A percentile compares a stretch with the other conserved stretches of the same genome.
phyloP scores from a whole-genome alignment of 2,888 invertebrate species.

The Sphaerophoria taeniata region DNA sequence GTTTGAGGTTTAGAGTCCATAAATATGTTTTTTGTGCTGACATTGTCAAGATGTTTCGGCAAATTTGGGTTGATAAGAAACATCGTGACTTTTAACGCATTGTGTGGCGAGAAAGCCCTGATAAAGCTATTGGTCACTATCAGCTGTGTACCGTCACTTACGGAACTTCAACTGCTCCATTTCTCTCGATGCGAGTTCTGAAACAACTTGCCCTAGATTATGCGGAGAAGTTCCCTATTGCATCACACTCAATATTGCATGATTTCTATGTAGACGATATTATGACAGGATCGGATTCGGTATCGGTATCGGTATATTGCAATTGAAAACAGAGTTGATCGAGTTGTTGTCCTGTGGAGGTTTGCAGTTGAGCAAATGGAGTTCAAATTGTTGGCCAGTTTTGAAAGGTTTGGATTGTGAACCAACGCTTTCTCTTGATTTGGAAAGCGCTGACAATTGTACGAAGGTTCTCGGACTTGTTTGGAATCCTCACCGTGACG shows the following conservation, averaged over 20 bases:
- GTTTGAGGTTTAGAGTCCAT: too few species aligned
- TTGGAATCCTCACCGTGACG: slow-evolving; percentile 12
- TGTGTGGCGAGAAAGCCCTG: slow-evolving; percentile 68
- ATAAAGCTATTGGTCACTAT: background rate
- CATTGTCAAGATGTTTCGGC: slow-evolving; percentile 4
- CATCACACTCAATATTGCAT: slow-evolving; percentile 7
- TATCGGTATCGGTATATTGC: background rate
- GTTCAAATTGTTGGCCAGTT: slow-evolving; percentile 38
- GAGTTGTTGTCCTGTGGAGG: slow-evolving; percentile 23
- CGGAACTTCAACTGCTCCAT: slow-evolving; percentile 20
- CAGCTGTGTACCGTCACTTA: background rate
- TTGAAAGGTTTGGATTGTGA: background rate
- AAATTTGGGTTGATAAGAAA: slow-evolving; percentile 50
- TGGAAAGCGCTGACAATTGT: background rate
- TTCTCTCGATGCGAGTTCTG: slow-evolving; percentile 25
- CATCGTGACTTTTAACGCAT: slow-evolving; percentile 69
- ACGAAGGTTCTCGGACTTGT: slow-evolving; percentile 11
- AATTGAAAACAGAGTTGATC: background rate
- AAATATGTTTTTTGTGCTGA: too few species aligned
- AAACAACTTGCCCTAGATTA: slow-evolving; percentile 20
- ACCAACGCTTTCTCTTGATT: slow-evolving; percentile 20
- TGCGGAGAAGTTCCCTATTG: background rate
- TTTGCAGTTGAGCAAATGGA: slow-evolving; percentile 31
- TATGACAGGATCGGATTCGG: slow-evolving; percentile 3
- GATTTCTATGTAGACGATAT: slow-evolving; percentile 26